phyloP scores from a whole-genome alignment of 1,140 invertebrate species.

The Apocrypta bakeri region DNA sequence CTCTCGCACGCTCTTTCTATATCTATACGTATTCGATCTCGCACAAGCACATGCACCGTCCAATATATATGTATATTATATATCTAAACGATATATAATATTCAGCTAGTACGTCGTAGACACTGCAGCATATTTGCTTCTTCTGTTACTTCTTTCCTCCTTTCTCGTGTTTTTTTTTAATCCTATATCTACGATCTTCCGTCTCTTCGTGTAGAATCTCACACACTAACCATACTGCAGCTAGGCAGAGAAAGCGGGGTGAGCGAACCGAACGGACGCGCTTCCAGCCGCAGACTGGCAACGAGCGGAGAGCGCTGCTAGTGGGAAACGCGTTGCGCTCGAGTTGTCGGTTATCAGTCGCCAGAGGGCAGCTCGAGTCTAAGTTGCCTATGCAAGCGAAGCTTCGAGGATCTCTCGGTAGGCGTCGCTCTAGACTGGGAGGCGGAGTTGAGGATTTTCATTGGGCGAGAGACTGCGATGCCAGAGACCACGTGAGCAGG shows the following conservation, averaged over 20 bases:
- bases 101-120: too few relatives aligned
- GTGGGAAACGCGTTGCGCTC: constrained; percentile 49
- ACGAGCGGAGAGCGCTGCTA: constrained; percentile 51
- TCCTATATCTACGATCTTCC: too few relatives aligned
- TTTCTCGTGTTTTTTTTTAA: too few relatives aligned
- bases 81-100: neutral
- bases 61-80: neutral
- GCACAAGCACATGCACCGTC: neutral
- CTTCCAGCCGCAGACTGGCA: constrained; percentile 70
- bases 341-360: neutral
- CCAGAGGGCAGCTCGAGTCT: neutral
- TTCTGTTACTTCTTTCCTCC: too few relatives aligned
- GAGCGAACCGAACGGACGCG: constrained; percentile 67
- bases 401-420: constrained; percentile 52
- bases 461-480: constrained; percentile 72
- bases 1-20: neutral
- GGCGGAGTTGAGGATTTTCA: constrained; percentile 50
- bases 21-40: neutral
- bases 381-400: constrained; percentile 3
- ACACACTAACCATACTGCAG: neutral
- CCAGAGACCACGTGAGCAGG: constrained; percentile 77
- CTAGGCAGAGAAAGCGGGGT: constrained; percentile 64
- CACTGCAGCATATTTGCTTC: too few relatives aligned
- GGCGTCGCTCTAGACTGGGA: constrained; percentile 44
- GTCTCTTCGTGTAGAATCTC: constrained; percentile 56